Conservation (phyloP, 2,888 invertebrate species). For the Pyralis farinalis region DNA sequence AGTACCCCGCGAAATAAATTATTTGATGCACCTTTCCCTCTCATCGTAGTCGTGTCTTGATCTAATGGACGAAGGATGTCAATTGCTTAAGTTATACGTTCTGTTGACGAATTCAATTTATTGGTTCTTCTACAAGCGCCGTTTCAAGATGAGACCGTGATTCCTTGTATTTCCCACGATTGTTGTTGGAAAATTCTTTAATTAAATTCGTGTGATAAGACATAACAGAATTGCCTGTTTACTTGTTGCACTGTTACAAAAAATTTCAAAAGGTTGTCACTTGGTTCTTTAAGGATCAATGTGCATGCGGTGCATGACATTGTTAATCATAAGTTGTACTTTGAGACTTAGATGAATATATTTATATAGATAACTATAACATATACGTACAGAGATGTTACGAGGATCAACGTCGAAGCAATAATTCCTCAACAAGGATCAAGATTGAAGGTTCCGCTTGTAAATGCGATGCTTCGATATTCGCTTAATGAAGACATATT, state of each 20-base stretch:
- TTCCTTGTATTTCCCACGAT: slow-evolving; percentile 51
- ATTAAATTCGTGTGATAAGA: slow-evolving; percentile 17
- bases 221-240: too few relatives aligned
- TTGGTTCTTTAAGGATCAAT: too few relatives aligned
- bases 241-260: too few relatives aligned
- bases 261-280: too few relatives aligned
- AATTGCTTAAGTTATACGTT: slow-evolving; percentile 64
- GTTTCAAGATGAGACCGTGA: slow-evolving; percentile 31
- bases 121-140: slow-evolving; percentile 34
- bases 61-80: slow-evolving; percentile 58
- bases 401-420: slow-evolving; percentile 45
- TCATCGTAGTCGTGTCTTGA: slow-evolving; percentile 32
- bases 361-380: slow-evolving; percentile 7
- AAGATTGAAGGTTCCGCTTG: slow-evolving; percentile 71
- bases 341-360: too few relatives aligned
- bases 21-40: slow-evolving; percentile 23
- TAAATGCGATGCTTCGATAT: slow-evolving; percentile 71
- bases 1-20: slow-evolving; percentile 32
- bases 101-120: slow-evolving; percentile 66
- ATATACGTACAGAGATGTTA: slow-evolving; percentile 28
- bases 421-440: slow-evolving; percentile 67
- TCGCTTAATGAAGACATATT: slow-evolving; percentile 80
- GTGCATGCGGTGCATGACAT: too few relatives aligned
- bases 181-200: slow-evolving; percentile 26
- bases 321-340: too few relatives aligned